Conservation (phyloP, 2,113 vertebrate genomes). For the Corythornis madagascariensis region DNA sequence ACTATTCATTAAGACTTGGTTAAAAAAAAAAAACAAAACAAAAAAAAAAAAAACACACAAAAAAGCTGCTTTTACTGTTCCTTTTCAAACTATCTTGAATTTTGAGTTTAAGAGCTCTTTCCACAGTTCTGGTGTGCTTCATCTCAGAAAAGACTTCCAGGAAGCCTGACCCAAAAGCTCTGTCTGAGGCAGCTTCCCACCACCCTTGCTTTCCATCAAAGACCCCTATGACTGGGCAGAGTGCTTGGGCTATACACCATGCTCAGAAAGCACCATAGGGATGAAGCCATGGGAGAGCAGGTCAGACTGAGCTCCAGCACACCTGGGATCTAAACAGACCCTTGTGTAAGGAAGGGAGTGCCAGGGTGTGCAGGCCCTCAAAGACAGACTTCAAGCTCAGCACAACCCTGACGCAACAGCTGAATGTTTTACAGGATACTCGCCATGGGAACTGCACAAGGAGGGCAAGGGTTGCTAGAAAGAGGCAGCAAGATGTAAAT, state of each 20-base stretch:
- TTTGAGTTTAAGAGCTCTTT: neutral
- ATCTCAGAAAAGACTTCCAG: neutral
- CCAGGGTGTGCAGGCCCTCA: neutral
- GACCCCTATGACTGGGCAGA: neutral
- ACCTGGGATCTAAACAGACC: neutral
- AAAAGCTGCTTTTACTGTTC: neutral
- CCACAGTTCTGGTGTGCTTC: neutral
- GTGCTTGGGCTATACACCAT: neutral
- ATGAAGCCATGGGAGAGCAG: neutral
- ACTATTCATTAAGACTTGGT: neutral
- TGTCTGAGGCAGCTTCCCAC: neutral
- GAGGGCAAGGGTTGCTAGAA: neutral
- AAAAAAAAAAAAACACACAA: too few relatives aligned
- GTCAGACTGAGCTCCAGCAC: neutral
- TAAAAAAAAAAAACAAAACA: too few relatives aligned
- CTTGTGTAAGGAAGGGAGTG: neutral
- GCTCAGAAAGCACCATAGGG: neutral
- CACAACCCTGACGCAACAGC: neutral
- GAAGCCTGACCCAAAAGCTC: neutral
- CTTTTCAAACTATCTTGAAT: neutral
- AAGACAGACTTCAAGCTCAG: neutral
- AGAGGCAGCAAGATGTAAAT: neutral
- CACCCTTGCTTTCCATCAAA: neutral
- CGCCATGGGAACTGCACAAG: neutral
- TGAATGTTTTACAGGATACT: neutral